Percentiles rank a stretch among this genome's conserved stretches.
These are phyloP conservation scores for Magallana ariakensis DNA, from an alignment of 1,140 invertebrate species.

Conservation along the genomic window DNA sequence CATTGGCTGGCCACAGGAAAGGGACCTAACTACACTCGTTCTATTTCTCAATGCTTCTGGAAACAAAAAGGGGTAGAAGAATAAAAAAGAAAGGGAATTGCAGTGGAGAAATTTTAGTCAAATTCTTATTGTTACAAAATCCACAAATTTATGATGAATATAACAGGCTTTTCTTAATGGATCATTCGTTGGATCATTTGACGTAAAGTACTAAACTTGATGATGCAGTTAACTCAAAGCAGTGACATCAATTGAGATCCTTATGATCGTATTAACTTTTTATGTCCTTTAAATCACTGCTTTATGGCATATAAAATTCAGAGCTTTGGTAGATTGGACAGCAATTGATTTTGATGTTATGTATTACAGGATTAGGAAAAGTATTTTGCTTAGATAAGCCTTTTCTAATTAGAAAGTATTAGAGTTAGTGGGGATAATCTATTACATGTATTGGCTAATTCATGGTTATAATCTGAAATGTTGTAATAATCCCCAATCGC, in stretches of 20 bases:
- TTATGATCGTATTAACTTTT: not conserved
- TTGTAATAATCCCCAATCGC: not conserved
- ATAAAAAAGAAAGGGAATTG: no score
- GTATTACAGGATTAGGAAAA: slow-evolving; percentile 1
- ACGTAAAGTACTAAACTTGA: no score
- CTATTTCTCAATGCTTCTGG: no score
- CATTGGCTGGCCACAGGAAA: no score
- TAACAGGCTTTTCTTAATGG: no score
- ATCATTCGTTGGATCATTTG: no score
- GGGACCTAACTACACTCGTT: no score
- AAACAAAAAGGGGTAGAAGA: no score
- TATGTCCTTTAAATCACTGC: slow-evolving; percentile 2
- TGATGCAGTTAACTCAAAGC: no score
- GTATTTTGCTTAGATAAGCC: not conserved
- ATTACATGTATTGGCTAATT: slow-evolving; percentile 9
- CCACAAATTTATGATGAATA: no score
- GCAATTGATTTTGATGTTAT: not conserved
- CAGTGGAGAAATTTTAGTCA: no score
- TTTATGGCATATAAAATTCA: slow-evolving; percentile 12
- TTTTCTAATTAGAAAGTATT: slow-evolving; percentile 1
- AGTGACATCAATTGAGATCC: not conserved
- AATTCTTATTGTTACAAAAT: no score
- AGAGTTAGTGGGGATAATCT: not conserved
- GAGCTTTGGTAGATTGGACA: not conserved
- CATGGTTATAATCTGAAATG: slow-evolving; percentile 18